Base-by-base conservation (phyloP, 92 coral and sea anemone genomes). In the Diadumene lineata region DNA sequence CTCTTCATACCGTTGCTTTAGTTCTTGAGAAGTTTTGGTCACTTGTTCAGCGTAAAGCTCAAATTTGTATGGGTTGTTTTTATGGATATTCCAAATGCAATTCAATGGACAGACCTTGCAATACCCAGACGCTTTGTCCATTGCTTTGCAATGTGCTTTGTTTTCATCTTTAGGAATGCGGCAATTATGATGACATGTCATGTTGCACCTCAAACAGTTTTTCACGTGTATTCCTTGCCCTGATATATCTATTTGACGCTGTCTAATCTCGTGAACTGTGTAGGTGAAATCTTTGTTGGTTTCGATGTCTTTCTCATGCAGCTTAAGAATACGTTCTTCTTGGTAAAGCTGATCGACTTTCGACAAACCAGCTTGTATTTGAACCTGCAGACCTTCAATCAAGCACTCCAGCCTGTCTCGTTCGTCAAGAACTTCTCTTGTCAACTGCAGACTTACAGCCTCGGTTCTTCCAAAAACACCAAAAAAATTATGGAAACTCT, bases 271-370 rank as follows among this genome's bases (percentile, higher is more conserved):
- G 0, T 57, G 72, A 17, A 75, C 68, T 9, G 0, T 2, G 34
- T 68, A 82, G 0, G 24, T 31, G 31, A 82, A 82, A 13, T 75
- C 82, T 48, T 69, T 82, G 72, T 82, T 82, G 0, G 71, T 60
- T 46, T 75, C 82, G 6, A 82, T 75, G 8, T 82, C 77, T 0
- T 16, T 82, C 16, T n/a, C 81, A 51, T 76, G 87, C 15, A 43
- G 30, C 26, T 68, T 55, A 2, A 82, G 10, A 3, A 76, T 21
- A 0, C 66, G 62, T 38, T 76, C 66, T 32, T 75, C 87, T 27
- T 76, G 87, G 9, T 64, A 72, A 38, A 82, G 48, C 26, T 75
- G 70, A 34, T 82, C 87, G 9, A 69, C 56, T 58, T 82, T 75
- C 9, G 1, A 29, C 4, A 82, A 68, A 19, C 87, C 87, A 33